Conservation (phyloP, 2,797 vertebrate genomes). For the Valencia hispanica region DNA sequence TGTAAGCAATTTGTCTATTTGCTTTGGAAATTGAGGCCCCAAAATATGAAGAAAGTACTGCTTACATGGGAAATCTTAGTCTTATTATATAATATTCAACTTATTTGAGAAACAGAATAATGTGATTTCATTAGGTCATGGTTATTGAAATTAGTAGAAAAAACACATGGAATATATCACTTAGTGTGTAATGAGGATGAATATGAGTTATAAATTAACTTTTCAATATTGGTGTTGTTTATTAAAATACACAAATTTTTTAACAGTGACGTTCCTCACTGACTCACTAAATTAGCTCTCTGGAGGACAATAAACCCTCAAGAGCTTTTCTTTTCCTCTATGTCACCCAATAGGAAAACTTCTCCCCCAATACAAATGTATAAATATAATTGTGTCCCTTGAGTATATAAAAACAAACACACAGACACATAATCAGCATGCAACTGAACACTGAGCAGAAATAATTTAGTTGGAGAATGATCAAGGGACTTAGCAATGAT, state of each 20-base stretch:
- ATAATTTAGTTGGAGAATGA: constrained; percentile 35
- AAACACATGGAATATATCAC: neutral
- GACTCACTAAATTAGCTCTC: neutral
- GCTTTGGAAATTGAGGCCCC: neutral
- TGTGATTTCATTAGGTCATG: neutral
- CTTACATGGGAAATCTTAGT: neutral
- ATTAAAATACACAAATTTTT: neutral
- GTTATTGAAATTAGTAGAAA: neutral
- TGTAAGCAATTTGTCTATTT: neutral
- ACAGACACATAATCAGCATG: constrained; percentile 17
- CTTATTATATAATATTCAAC: neutral
- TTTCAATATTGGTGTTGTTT: neutral
- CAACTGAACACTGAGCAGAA: constrained; percentile 13
- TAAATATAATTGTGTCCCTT: neutral
- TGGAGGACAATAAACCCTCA: neutral
- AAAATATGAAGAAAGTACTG: neutral
- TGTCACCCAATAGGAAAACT: neutral
- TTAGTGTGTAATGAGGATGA: neutral
- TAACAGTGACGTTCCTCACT: neutral
- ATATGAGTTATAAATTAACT: neutral
- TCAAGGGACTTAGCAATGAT: constrained; percentile 29
- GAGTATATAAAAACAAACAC: neutral
- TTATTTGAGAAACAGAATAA: neutral
- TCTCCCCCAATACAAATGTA: neutral
- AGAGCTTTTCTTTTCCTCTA: neutral